Base-by-base conservation (phyloP, 2,113 vertebrate species). In the Theropithecus gelada region DNA sequence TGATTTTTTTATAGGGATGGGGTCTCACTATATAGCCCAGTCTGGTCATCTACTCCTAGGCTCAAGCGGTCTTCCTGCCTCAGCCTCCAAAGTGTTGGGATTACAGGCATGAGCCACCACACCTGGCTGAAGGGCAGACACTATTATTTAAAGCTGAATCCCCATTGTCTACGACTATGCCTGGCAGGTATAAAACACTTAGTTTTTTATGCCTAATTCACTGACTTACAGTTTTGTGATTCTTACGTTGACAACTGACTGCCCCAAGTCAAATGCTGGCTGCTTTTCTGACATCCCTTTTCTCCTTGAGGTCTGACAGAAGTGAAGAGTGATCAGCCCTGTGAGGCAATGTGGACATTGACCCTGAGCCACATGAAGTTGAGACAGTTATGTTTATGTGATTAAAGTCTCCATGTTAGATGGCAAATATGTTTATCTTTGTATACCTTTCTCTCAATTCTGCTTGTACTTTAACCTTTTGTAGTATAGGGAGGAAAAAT, bases 171-270 rank as follows among this genome's bases (percentile, higher is more conserved):
- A 59, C 12, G 64, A 59, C 35, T 50, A 6, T 92, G 79, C 10
- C 40, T 96, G n/a, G 35, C 55, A 80, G 11, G 22, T 88, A 8
- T 79, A 72, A 87, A 25, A 68, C n/a, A 40, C 5, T 86, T 9
- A 91, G n/a, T 92, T 57, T 76, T 73, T 92, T 59, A 76, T 84
- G 43, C 32, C 66, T 79, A 35, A 70, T 92, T 96, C 70, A 89
- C 18, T 94, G n/a, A 52, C 38, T 73, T 97, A 35, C 30, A 79
- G 25, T 83, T 91, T 88, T 64, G 32, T 87, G 84, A 84, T 45
- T 43, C 52, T 96, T 64, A 84, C 18, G 18, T 59, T 81, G 83
- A 95, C 57, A 87, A 93, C 14, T 40, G n/a, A 8, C 50, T 64
- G 38, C 17, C 18, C 25, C 17, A 32, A n/a, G 35, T 95, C 59